phyloP scores from a whole-genome alignment of 2,888 invertebrate species.

The Cyaniris semiargus region DNA sequence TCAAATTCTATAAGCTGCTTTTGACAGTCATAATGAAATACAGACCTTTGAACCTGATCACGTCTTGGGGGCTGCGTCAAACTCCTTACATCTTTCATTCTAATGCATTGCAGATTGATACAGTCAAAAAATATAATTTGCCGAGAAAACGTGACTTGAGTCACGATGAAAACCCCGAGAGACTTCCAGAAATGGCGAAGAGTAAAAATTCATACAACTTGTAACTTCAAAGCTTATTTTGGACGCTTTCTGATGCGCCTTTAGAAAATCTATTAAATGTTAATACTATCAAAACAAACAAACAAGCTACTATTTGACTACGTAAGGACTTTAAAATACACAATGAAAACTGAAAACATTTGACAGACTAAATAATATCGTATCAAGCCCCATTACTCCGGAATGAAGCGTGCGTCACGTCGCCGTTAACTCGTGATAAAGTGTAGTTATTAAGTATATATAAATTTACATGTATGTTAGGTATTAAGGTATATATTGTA shows the following conservation, averaged over 20 bases:
- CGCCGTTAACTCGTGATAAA: too few species aligned
- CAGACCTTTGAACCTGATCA: background rate
- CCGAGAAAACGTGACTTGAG: background rate
- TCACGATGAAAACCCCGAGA: background rate
- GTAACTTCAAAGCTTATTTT: background rate
- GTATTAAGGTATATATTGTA: too few species aligned
- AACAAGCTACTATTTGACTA: too few species aligned
- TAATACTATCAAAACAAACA: too few species aligned
- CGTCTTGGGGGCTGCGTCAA: constrained; percentile 8
- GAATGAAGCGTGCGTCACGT: too few species aligned
- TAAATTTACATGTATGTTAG: too few species aligned
- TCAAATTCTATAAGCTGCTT: background rate
- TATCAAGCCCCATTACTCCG: constrained; percentile 13
- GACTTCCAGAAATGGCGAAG: background rate
- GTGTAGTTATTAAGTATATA: too few species aligned
- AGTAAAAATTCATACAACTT: background rate
- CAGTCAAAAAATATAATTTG: constrained; percentile 14
- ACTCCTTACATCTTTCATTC: background rate
- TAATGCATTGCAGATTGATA: constrained; percentile 13
- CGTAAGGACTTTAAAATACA: background rate
- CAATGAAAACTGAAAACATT: background rate
- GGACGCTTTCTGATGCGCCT: background rate
- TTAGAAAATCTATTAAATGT: background rate
- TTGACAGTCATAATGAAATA: background rate
- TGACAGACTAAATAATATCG: constrained; percentile 18